Conservation (phyloP, 2,113 vertebrate genomes). For the Osmerus mordax region DNA sequence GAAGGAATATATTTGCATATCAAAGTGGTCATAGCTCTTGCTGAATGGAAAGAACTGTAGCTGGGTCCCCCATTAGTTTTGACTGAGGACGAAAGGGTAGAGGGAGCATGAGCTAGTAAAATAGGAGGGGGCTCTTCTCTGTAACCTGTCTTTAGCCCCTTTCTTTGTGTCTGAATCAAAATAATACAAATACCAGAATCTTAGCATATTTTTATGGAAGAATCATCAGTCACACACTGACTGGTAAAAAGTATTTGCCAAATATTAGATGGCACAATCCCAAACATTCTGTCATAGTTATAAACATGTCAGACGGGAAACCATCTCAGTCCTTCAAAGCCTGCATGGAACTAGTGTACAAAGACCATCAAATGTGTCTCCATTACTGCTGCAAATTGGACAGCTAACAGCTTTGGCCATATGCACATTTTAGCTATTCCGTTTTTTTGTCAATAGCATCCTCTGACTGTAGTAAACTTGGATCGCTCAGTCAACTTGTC, state of each 20-base stretch:
- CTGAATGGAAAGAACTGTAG: constrained; percentile 85
- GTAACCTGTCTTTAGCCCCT: neutral
- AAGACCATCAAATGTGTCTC: neutral
- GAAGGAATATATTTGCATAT: constrained; percentile 89
- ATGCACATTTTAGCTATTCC: constrained; percentile 7
- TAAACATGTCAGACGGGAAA: constrained; percentile 1
- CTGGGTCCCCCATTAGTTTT: constrained; percentile 82
- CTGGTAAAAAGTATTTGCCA: no score
- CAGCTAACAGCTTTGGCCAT: neutral
- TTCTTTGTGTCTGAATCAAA: neutral
- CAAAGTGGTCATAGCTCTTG: constrained; percentile 85
- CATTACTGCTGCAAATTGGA: neutral
- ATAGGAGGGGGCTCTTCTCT: constrained; percentile 66
- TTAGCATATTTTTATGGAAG: neutral
- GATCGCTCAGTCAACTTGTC: constrained; percentile 4
- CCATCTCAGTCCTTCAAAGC: neutral
- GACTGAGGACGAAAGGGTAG: constrained; percentile 81
- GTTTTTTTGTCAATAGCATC: constrained; percentile 31
- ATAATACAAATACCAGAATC: neutral
- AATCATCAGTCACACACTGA: neutral
- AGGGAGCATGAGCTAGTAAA: constrained; percentile 78
- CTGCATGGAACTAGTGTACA: neutral
- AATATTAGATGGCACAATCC: neutral
- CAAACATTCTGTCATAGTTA: neutral
- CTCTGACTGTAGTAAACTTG: neutral